phyloP scores from a whole-genome alignment of 2,888 invertebrate species.

The Anticlea derivata region DNA sequence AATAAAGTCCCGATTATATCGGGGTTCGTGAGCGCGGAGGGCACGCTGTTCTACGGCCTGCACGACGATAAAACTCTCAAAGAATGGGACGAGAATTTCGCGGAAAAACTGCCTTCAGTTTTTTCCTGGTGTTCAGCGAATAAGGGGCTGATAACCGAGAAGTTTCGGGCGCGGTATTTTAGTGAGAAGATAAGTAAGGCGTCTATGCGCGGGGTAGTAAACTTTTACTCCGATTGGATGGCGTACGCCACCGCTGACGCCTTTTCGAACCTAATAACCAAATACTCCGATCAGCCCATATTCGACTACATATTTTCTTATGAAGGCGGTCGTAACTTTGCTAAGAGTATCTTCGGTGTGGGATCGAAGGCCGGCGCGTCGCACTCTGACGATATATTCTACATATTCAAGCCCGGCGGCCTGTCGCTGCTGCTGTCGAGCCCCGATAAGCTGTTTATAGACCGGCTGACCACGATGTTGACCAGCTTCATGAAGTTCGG shows the following conservation, averaged over 20 bases:
- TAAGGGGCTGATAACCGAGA: constrained; percentile 50
- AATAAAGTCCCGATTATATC: constrained; percentile 68
- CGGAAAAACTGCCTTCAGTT: constrained; percentile 62
- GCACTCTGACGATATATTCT: constrained; percentile 73
- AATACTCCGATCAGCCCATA: constrained; percentile 56
- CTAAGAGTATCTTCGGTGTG: constrained; percentile 51
- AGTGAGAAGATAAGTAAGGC: constrained; percentile 46
- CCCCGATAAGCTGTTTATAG: constrained; percentile 56
- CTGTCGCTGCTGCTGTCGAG: constrained; percentile 46
- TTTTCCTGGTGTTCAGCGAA: constrained; percentile 64
- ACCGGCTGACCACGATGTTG: constrained; percentile 63
- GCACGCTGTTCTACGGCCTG: constrained; percentile 66
- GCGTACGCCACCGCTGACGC: constrained; percentile 56
- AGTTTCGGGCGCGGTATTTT: constrained; percentile 64
- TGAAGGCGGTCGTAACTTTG: constrained; percentile 65
- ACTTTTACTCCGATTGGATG: constrained; percentile 70
- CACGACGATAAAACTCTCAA: constrained; percentile 51
- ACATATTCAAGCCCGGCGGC: constrained; percentile 69
- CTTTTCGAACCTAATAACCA: constrained; percentile 56
- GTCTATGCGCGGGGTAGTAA: constrained; percentile 47
- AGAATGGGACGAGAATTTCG: constrained; percentile 59
- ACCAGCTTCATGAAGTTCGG: constrained; percentile 72
- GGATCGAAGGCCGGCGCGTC: constrained; percentile 50
- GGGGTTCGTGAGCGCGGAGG: constrained; percentile 63
- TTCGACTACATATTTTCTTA: constrained; percentile 70